Conservation (phyloP, 2,888 invertebrate species). For the Parnassius apollo region DNA sequence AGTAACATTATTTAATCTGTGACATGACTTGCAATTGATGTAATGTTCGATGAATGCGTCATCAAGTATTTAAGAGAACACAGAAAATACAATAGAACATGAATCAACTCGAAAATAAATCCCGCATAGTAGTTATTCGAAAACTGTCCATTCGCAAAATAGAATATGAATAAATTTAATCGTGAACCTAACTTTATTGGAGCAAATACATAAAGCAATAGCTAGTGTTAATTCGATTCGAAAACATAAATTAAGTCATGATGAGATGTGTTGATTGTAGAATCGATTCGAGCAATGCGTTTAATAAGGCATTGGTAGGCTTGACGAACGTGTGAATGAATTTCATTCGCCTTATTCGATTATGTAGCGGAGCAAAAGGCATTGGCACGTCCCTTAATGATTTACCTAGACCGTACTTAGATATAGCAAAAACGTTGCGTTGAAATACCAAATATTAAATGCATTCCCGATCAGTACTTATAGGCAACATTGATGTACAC, state of each 20-base stretch:
- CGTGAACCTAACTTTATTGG: conserved; percentile 28
- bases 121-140: conserved; percentile 50
- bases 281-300: conserved; percentile 65
- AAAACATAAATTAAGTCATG: conserved; percentile 44
- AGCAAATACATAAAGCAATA: conserved; percentile 55
- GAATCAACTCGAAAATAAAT: conserved; percentile 58
- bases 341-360: conserved; percentile 73
- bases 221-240: conserved; percentile 62
- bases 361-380: conserved; percentile 49
- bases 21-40: not conserved
- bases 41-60: not conserved
- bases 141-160: conserved; percentile 54
- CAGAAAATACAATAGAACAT: conserved; percentile 54
- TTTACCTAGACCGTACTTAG: conserved; percentile 48
- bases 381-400: conserved; percentile 72
- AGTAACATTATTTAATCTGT: too few species aligned
- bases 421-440: conserved; percentile 27
- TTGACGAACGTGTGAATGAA: conserved; percentile 80
- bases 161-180: conserved; percentile 65
- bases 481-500: not conserved
- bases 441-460: conserved; percentile 15
- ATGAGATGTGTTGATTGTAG: conserved; percentile 35
- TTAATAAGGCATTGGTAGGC: conserved; percentile 75
- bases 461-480: too few species aligned
- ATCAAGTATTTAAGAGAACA: conserved; percentile 32